Conservation (phyloP, 1,140 invertebrate genomes). For the Vanessa atalanta region DNA sequence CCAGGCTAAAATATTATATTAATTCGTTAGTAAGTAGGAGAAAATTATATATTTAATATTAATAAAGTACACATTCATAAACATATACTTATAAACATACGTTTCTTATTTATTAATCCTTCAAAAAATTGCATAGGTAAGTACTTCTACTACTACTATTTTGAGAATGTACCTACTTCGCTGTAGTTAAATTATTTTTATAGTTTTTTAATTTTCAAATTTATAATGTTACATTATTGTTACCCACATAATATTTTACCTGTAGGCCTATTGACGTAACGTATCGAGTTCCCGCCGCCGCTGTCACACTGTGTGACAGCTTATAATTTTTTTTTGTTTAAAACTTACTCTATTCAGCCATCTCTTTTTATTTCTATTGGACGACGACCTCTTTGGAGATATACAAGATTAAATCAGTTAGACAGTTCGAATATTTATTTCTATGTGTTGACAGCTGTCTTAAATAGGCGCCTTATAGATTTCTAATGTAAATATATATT, state of each 20-base stretch:
- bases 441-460: slow-evolving; percentile 33
- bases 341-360: slow-evolving; percentile 56
- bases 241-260: slow-evolving; percentile 41
- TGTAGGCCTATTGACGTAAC: slow-evolving; percentile 62
- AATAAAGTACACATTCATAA: too few species aligned
- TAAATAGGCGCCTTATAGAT: slow-evolving; percentile 28
- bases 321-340: slow-evolving; percentile 56
- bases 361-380: slow-evolving; percentile 60
- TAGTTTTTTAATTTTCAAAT: too few species aligned
- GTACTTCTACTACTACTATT: too few species aligned
- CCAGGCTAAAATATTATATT: too few species aligned
- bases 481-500: slow-evolving; percentile 17
- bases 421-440: slow-evolving; percentile 33
- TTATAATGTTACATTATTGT: not conserved
- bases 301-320: slow-evolving; percentile 64
- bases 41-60: too few species aligned
- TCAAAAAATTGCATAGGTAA: too few species aligned
- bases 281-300: slow-evolving; percentile 57
- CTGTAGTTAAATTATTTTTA: too few species aligned
- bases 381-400: slow-evolving; percentile 39
- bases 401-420: slow-evolving; percentile 32
- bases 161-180: too few species aligned
- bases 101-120: too few species aligned
- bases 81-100: too few species aligned
- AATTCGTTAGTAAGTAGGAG: too few species aligned